These are phyloP conservation scores for Idaea dimidiata DNA, from an alignment of 2,888 invertebrate genomes.

Conservation along the genomic window DNA sequence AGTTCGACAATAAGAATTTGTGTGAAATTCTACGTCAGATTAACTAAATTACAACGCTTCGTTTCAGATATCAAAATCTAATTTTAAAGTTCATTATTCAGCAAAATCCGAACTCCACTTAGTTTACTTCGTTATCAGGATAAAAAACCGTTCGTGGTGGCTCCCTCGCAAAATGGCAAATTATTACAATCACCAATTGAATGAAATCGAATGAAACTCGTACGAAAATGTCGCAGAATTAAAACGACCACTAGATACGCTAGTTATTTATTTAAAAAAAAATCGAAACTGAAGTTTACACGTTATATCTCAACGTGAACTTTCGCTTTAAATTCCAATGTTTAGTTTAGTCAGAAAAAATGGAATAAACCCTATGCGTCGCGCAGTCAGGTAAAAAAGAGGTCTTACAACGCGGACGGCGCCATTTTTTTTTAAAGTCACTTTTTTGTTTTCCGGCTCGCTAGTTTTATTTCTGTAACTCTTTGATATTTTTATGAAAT, in stretches of 20 bases:
- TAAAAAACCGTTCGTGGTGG: not conserved
- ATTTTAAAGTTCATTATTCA: not conserved
- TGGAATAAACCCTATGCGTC: too few species aligned
- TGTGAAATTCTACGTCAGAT: not conserved
- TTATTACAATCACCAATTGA: constrained; percentile 35
- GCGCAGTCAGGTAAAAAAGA: too few species aligned
- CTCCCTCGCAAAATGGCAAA: constrained; percentile 26
- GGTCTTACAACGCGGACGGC: too few species aligned
- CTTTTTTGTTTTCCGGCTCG: too few species aligned
- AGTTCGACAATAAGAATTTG: not conserved
- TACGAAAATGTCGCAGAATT: not conserved
- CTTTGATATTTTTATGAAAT: too few species aligned
- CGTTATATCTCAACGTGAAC: too few species aligned
- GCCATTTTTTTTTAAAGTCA: too few species aligned
- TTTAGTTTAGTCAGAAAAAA: too few species aligned
- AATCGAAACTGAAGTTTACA: not conserved
- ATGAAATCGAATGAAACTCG: constrained; percentile 33
- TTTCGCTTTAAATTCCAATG: too few species aligned
- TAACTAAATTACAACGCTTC: not conserved
- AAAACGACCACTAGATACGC: not conserved
- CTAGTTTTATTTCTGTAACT: too few species aligned
- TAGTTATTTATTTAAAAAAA: not conserved
- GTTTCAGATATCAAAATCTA: constrained; percentile 1
- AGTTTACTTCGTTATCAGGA: not conserved
- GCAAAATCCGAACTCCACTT: not conserved